Evolutionary conservation across 1,140 invertebrate species (phyloP), one percentile per base, ranked within the genome.

Genomic region (Prorops nasuta): DNA sequence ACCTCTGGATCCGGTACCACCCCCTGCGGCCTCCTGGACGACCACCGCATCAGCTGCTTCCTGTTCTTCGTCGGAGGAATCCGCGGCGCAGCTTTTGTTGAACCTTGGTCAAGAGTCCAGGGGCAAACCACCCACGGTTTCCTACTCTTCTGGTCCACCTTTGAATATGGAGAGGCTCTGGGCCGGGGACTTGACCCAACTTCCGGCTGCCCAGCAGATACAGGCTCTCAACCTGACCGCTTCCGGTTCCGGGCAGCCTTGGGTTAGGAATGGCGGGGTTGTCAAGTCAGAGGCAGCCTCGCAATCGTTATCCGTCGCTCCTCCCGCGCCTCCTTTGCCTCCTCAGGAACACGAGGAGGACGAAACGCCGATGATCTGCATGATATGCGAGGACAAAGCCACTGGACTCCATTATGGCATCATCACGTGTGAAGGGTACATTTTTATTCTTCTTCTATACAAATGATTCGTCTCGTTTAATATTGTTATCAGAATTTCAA

Each of bases 401-500:
- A 96, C 94, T 1, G 95, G 95, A n/a, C 82, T 98, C 16, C 95
- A 98, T 74, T 98, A 97, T 66, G 95, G 95, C 20, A 97, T 97
- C 74, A 97, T 97, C 60, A 98, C 94, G 22, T 98, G 95, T 76
- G 95, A 98, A 80, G 94, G 94, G 81, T 91, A 64, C 81, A 83
- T 71, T 8, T 28, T 4, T 6, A 28, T 28, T n/a, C n/a, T n/a
- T n/a, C n/a, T n/a, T n/a, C n/a, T n/a, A n/a, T n/a, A n/a, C n/a
- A n/a, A n/a, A n/a, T n/a, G n/a, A n/a, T n/a, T n/a, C n/a, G n/a
- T n/a, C n/a, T n/a, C n/a, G n/a, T n/a, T n/a, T n/a, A n/a, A n/a
- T n/a, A n/a, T n/a, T n/a, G n/a, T n/a, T n/a, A 14, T 15, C 38
- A 20, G 38, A 39, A 10, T 45, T 44, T 41, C 12, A 31, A 31